Base-by-base conservation (phyloP, 35 echinoderm and acorn worm genomes). In the Ptychodera flava region DNA sequence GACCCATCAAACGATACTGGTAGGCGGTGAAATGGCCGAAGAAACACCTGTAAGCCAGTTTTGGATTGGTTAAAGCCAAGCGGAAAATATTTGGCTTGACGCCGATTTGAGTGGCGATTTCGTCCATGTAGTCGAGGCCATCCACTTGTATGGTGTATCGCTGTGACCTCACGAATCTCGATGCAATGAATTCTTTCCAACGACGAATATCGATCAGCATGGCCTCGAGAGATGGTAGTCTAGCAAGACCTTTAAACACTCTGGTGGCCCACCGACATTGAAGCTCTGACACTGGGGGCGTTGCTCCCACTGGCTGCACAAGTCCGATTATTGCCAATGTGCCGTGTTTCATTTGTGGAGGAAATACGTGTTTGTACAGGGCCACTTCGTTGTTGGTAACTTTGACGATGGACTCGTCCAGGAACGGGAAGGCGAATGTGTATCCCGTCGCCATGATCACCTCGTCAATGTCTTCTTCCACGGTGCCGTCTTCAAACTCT, bases 121-220 rank as follows among this genome's bases (percentile, higher is more conserved):
- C 82, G 34, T 97, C 94, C 86, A 93, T 91, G 37, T 97, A 97
- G 27, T 84, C 29, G 2, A 97, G 76, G 29, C 83, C 86, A 86
- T 97, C 95, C 22, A 97, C 95, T 80, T 97, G 91, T 77, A 97
- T 93, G 36, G 95, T 91, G 79, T 97, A 91, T 27, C 95, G 92
- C 78, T 83, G 91, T 0, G 95, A 97, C n/a, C 78, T 36, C 30
- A 93, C 83, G 33, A 91, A 97, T 1, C 91, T 75, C 35, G 89
- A 84, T 15, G 77, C 79, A 86, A 97, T 93, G 22, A 87, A 76
- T 31, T 91, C 88, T 84, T 87, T 85, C 36, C 84, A 88, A 45
- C 78, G 35, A 16, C 37, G 28, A 33, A 97, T 91, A 36, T 93
- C 85, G 15, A 28, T 78, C 38, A 76, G 36, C 95, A 97, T 97